Evolutionary conservation across 2,888 invertebrate genomes (phyloP).

Genomic region (Poecilobothrus nobilitatus): DNA sequence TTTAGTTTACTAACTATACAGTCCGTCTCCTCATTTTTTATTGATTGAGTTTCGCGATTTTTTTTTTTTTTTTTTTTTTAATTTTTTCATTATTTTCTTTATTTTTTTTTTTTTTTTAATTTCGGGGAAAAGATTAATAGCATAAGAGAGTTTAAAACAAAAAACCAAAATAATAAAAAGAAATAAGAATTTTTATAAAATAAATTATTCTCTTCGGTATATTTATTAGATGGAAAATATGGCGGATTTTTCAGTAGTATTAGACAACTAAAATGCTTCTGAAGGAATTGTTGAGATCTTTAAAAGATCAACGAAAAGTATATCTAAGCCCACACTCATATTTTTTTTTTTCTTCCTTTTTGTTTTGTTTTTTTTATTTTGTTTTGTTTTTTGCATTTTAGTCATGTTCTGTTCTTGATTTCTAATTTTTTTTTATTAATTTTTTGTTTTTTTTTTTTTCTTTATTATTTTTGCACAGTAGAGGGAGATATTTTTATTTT

Average conservation of each 20-base stretch:
- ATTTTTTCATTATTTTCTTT: too few relatives aligned
- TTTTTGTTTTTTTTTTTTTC: too few relatives aligned
- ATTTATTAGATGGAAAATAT: slow-evolving; percentile 6
- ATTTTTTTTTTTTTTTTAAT: background rate
- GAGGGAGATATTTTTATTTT: background rate
- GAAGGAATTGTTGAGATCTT: slow-evolving; percentile 1
- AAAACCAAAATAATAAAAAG: background rate
- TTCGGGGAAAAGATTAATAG: background rate
- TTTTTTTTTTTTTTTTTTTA: background rate
- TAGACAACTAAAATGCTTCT: slow-evolving; percentile 5
- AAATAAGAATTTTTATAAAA: background rate
- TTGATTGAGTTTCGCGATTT: slow-evolving; percentile 1
- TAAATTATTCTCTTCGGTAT: background rate
- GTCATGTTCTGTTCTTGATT: slow-evolving; percentile 1
- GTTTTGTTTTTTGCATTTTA: background rate
- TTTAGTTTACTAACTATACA: slow-evolving; percentile 6
- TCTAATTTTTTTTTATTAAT: background rate
- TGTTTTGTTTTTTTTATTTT: background rate
- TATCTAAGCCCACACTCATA: background rate
- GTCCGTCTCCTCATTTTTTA: slow-evolving; percentile 1
- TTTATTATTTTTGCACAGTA: background rate
- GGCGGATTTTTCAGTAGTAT: slow-evolving; percentile 2
- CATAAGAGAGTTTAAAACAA: background rate
- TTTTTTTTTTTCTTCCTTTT: background rate
- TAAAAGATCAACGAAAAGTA: background rate